Percentiles rank a stretch among this genome's conserved stretches.
phyloP scores from a whole-genome alignment of 2,113 vertebrate genomes.

The Campylomormyrus numenius region DNA sequence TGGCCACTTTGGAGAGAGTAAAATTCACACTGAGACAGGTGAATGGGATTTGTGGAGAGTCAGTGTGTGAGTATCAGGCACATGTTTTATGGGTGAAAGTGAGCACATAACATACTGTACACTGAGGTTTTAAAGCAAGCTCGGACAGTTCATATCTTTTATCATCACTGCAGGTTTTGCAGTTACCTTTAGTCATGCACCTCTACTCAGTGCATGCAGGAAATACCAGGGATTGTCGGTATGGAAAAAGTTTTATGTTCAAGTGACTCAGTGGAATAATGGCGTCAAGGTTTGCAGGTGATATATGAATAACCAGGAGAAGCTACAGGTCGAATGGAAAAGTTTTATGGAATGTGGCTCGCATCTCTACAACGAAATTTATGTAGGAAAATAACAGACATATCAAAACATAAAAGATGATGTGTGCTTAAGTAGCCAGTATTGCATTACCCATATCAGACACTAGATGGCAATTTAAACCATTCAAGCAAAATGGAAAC shows the following conservation, averaged over 20 bases:
- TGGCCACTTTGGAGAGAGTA: background rate
- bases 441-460: background rate
- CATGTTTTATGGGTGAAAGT: background rate
- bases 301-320: background rate
- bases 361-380: background rate
- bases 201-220: background rate
- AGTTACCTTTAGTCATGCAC: background rate
- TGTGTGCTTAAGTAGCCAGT: background rate
- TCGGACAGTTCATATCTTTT: background rate
- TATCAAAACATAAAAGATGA: background rate
- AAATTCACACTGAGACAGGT: background rate
- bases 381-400: background rate
- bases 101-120: background rate
- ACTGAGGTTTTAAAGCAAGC: background rate
- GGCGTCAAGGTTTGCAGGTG: background rate
- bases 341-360: background rate
- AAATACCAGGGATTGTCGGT: background rate
- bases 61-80: background rate
- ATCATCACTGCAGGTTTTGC: background rate
- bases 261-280: background rate
- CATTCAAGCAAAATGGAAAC: background rate
- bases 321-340: background rate
- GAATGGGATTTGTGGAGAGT: background rate
- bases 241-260: background rate
- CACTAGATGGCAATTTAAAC: slow-evolving; percentile 17